These are phyloP conservation scores for Sialis lutaria DNA, from an alignment of 2,888 invertebrate species.

Conservation along the genomic window DNA sequence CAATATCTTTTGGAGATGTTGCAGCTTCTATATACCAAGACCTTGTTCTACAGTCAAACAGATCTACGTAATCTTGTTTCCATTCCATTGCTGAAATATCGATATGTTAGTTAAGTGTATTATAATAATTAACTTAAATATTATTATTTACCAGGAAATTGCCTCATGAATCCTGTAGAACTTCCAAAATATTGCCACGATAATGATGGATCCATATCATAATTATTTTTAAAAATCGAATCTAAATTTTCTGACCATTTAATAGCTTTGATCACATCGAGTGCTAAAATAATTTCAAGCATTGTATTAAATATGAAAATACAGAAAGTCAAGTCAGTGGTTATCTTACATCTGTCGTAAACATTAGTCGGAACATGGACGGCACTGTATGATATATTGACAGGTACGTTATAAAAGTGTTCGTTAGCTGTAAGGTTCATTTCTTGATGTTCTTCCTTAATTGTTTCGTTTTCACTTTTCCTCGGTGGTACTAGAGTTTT, in stretches of 20 bases:
- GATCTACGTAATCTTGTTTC: slow-evolving; percentile 67
- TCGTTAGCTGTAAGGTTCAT: slow-evolving; percentile 6
- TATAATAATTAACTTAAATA: slow-evolving; percentile 2
- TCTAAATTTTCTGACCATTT: slow-evolving; percentile 92
- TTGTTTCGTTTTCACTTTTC: slow-evolving; percentile 11
- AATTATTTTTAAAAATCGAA: slow-evolving; percentile 73
- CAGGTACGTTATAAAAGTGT: slow-evolving; percentile 62
- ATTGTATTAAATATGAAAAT: not conserved
- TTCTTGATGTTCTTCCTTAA: slow-evolving; percentile 2
- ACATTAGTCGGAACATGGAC: slow-evolving; percentile 95
- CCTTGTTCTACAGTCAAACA: slow-evolving; percentile 87
- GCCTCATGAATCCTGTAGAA: slow-evolving; percentile 90
- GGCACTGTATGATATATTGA: slow-evolving; percentile 66
- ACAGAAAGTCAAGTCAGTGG: slow-evolving; percentile 5
- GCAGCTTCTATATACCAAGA: slow-evolving; percentile 98
- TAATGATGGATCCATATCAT: slow-evolving; percentile 67
- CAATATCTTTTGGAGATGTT: slow-evolving; percentile 87
- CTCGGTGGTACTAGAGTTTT: slow-evolving; percentile 47
- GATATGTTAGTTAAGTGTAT: not conserved
- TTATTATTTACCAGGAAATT: slow-evolving; percentile 63
- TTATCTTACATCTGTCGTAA: slow-evolving; percentile 60
- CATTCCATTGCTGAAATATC: slow-evolving; percentile 50
- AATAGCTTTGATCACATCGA: slow-evolving; percentile 78
- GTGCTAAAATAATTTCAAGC: slow-evolving; percentile 32
- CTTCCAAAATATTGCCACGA: slow-evolving; percentile 99